Conservation (phyloP, 1,140 invertebrate genomes). For the Trachelipus rathkii region DNA sequence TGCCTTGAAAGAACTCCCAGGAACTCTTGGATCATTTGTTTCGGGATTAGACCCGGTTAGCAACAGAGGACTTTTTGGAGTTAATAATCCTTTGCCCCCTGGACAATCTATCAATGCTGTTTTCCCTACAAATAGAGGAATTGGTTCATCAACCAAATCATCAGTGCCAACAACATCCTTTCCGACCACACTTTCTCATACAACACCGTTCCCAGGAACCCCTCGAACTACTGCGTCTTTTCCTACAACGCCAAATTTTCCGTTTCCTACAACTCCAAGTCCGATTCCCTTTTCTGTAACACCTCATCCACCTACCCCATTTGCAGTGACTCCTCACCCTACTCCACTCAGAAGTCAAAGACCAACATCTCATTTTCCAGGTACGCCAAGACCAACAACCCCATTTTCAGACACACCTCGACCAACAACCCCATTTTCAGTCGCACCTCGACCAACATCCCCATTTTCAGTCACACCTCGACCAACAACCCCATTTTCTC, state of each 20-base stretch:
- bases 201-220: neutral
- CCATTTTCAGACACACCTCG: neutral
- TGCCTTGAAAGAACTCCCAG: neutral
- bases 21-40: neutral
- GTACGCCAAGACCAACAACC: no score
- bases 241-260: slow-evolving; percentile 4
- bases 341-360: neutral
- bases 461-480: neutral
- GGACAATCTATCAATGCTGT: no score
- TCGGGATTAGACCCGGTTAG: neutral
- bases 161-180: neutral
- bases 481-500: neutral
- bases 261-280: neutral
- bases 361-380: no score
- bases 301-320: slow-evolving; percentile 19
- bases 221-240: neutral
- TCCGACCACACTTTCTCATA: neutral
- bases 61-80: neutral
- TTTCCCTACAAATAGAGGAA: no score
- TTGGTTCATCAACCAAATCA: no score
- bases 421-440: neutral
- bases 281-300: slow-evolving; percentile 17
- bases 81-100: neutral
- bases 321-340: neutral
- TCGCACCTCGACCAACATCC: no score